These are phyloP conservation scores for Gavia stellata DNA, from an alignment of 2,113 vertebrate species.

Conservation along the genomic window DNA sequence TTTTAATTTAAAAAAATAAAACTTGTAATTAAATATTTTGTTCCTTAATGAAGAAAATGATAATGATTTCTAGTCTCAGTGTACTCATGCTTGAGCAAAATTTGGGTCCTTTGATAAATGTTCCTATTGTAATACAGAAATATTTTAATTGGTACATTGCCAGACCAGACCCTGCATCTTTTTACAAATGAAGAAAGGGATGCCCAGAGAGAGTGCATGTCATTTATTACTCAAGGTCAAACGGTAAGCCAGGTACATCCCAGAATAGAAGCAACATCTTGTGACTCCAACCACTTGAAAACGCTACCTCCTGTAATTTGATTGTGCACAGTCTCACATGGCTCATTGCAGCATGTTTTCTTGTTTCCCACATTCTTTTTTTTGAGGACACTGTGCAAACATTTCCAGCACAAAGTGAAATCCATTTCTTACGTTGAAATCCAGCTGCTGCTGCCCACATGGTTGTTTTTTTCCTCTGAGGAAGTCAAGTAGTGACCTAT, in stretches of 20 bases:
- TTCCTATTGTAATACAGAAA: background rate
- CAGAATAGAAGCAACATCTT: slow-evolving; percentile 51
- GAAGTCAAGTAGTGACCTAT: background rate
- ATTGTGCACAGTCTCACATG: slow-evolving; percentile 48
- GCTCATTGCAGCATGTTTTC: slow-evolving; percentile 38
- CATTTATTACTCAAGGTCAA: slow-evolving; percentile 50
- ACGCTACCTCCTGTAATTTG: slow-evolving; percentile 54
- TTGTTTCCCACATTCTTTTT: background rate
- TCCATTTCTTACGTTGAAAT: background rate
- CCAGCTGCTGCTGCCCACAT: background rate
- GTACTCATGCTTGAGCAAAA: background rate
- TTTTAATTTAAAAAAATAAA: background rate
- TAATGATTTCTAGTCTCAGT: background rate
- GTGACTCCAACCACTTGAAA: slow-evolving; percentile 34
- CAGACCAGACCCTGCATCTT: background rate
- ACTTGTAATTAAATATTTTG: background rate
- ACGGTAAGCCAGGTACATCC: slow-evolving; percentile 27
- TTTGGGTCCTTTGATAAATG: background rate
- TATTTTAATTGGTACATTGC: background rate
- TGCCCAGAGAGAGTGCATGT: background rate
- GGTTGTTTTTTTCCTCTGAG: background rate
- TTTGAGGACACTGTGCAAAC: background rate
- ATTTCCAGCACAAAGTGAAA: slow-evolving; percentile 5
- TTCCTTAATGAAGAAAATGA: background rate
- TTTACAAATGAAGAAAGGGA: background rate